A percentile compares a stretch with the other conserved stretches of the same genome.
phyloP scores from a whole-genome alignment of 2,888 invertebrate genomes.

The Piscicola geometra region DNA sequence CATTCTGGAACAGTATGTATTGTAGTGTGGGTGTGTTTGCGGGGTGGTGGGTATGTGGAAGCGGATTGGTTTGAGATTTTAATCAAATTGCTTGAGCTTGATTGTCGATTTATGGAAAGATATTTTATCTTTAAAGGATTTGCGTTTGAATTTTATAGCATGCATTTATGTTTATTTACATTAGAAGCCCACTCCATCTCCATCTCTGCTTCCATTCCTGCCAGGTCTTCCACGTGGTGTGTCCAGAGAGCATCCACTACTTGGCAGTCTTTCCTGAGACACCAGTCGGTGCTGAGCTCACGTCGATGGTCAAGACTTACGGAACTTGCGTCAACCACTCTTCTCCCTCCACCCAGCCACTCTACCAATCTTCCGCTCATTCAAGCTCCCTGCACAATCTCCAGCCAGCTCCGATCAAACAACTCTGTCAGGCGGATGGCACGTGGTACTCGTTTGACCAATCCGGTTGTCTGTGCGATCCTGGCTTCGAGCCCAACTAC shows the following conservation, averaged over 20 bases:
- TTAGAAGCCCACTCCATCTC: neutral
- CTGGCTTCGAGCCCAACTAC: slow-evolving; percentile 23
- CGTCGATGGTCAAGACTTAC: slow-evolving; percentile 15
- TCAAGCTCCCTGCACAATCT: neutral
- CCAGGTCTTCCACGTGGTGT: slow-evolving; percentile 22
- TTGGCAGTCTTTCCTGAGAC: slow-evolving; percentile 20
- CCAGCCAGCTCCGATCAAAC: neutral
- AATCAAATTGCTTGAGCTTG: too few species aligned
- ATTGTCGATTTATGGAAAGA: too few species aligned
- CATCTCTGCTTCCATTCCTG: too few species aligned
- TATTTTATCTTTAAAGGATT: too few species aligned
- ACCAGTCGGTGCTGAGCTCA: neutral
- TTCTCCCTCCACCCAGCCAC: neutral
- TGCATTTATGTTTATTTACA: neutral
- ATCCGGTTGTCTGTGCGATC: slow-evolving; percentile 7
- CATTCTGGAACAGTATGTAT: neutral
- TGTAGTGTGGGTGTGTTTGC: too few species aligned
- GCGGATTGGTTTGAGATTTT: too few species aligned
- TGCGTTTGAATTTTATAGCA: too few species aligned
- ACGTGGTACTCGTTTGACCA: slow-evolving; percentile 14
- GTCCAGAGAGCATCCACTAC: neutral
- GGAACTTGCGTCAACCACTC: slow-evolving; percentile 27
- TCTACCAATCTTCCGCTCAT: neutral
- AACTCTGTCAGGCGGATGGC: slow-evolving; percentile 27
- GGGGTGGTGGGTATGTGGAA: too few species aligned